These are phyloP conservation scores for Zosterops borbonicus DNA, from an alignment of 2,113 vertebrate species.

Conservation along the genomic window DNA sequence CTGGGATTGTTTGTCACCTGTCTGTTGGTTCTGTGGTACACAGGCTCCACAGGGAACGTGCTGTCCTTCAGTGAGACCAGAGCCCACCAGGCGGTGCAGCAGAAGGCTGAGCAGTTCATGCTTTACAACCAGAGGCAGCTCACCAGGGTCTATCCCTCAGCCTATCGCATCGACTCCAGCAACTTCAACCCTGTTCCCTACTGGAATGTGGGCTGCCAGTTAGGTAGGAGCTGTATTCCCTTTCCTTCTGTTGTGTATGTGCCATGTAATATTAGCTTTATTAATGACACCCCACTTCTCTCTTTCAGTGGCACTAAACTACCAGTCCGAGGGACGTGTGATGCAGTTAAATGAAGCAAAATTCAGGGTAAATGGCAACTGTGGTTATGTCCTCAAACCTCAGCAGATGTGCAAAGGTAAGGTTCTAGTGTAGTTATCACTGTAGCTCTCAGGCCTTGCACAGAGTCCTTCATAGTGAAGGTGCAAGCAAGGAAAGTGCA, in stretches of 20 bases:
- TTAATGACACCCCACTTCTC: neutral
- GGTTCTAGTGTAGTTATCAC: neutral
- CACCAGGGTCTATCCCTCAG: conserved; percentile 94
- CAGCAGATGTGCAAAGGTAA: conserved; percentile 96
- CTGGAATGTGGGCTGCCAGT: conserved; percentile 94
- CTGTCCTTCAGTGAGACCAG: conserved; percentile 93
- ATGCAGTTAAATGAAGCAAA: conserved; percentile 97
- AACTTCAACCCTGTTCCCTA: conserved; percentile 97
- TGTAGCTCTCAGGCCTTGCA: neutral
- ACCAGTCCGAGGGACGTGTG: conserved; percentile 95
- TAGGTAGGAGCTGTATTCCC: conserved; percentile 77
- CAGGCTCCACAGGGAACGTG: conserved; percentile 90
- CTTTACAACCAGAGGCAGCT: conserved; percentile 94
- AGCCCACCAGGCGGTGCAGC: conserved; percentile 92
- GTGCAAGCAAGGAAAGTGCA: neutral
- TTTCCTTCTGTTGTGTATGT: neutral
- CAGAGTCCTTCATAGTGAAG: neutral
- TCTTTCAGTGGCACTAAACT: conserved; percentile 91
- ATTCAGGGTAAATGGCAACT: conserved; percentile 92
- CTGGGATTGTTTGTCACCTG: neutral
- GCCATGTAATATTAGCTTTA: neutral
- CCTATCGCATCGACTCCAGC: conserved; percentile 96
- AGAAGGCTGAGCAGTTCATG: conserved; percentile 90
- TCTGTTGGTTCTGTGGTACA: neutral
- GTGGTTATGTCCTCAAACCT: conserved; percentile 94